Conservation (phyloP, 2,113 vertebrate species). For the Varanus komodoensis region DNA sequence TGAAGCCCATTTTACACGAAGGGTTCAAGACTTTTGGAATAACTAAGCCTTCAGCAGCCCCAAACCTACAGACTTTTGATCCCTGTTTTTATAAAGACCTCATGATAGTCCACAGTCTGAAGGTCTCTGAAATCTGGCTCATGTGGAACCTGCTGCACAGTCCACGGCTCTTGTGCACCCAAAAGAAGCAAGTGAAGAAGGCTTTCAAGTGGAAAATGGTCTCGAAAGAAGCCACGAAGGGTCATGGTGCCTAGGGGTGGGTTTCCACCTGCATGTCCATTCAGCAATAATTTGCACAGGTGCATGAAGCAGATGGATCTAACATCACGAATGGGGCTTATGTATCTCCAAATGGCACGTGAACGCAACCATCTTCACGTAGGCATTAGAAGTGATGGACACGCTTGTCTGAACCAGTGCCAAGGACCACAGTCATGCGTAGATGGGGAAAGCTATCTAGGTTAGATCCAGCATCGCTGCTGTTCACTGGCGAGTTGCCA, state of each 20-base stretch:
- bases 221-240: slow-evolving; percentile 1
- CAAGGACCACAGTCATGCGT: neutral
- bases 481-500: too few relatives aligned
- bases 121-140: slow-evolving; percentile 94
- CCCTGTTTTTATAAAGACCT: slow-evolving; percentile 96
- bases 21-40: slow-evolving; percentile 98
- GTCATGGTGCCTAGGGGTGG: neutral
- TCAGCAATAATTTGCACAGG: neutral
- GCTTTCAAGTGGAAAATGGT: slow-evolving; percentile 73
- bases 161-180: slow-evolving; percentile 84
- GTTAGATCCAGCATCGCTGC: too few relatives aligned
- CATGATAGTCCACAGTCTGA: slow-evolving; percentile 96
- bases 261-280: too few relatives aligned
- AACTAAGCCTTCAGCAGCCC: slow-evolving; percentile 89
- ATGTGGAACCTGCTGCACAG: slow-evolving; percentile 96
- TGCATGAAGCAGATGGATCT: neutral
- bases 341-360: neutral
- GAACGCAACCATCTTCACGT: neutral
- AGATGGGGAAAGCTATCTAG: too few relatives aligned
- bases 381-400: neutral
- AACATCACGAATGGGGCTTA: neutral
- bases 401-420: neutral
- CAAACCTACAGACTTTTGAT: slow-evolving; percentile 91
- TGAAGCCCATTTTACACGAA: slow-evolving; percentile 86
- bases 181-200: slow-evolving; percentile 75